Base-by-base conservation (phyloP, 2,888 invertebrate genomes). In the Stenoptilia bipunctidactyla region DNA sequence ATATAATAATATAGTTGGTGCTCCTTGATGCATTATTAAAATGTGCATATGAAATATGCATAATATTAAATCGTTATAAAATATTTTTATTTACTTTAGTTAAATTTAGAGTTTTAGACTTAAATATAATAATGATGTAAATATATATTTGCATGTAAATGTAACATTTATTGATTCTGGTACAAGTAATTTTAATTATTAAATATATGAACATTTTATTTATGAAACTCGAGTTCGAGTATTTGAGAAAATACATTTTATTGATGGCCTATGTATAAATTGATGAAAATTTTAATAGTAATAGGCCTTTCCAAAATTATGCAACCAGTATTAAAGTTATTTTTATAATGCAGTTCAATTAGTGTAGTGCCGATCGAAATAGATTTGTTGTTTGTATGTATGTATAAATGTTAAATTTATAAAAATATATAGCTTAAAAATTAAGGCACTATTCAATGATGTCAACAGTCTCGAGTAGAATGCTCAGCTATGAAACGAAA, bases 11-110 rank as follows among this genome's bases (percentile, higher is more conserved):
- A 15, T 13, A 15, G 52, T 66, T 68, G 74, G 75, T 75, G 75
- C 73, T 75, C 69, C 55, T 25, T 33, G 20, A 41, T 30, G 34
- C 34, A 33, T 36, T 36, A 38, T 55, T 57, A 53, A 56, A 30
- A n/a, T 53, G 54, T 59, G 72, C 71, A 61, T 69, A 69, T 71
- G 40, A 62, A 64, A 69, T 66, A 64, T 67, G 70, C 61, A 62
- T 58, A 50, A 4, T 30, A n/a, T 30, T 30, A 30, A 30, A 30
- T 30, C 30, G n/a, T 30, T 30, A 12, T 30, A 30, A 12, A 58
- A 66, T 59, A 56, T 49, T 46, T 55, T 60, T 60, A 61, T 61
- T 58, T 62, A 20, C 20, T 20, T 8, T 20, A 20, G 20, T 5
- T 3, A 30, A 12, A 30, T 30, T n/a, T 30, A 30, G 30, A n/a